Evolutionary conservation across 1,140 invertebrate genomes (phyloP), one percentile per base, ranked within the genome.

Genomic region (Scaptomyza pallida): DNA sequence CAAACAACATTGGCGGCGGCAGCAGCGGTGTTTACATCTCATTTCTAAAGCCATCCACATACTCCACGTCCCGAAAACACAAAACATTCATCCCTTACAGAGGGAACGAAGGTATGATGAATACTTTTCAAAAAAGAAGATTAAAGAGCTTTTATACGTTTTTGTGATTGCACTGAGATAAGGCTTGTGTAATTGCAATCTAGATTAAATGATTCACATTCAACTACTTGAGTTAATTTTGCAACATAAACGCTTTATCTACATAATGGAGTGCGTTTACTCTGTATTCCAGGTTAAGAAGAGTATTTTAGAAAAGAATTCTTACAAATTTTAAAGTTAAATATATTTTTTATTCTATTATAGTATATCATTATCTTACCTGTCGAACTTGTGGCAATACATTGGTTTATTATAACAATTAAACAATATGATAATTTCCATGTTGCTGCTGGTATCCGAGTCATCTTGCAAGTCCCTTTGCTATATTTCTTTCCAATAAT

Each of bases 381-480:
- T 64, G 67, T 56, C 4, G 44, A n/a, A 35, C 12, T 55, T 16
- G 44, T 21, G 19, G 23, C 33, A 48, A 21, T 17, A n/a, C 17
- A 64, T 0, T 56, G 44, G 1, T 15, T 50, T 8, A 44, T 33
- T 10, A 41, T 37, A 44, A 64, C 9, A 13, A 41, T 33, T 8
- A 48, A 41, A 23, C 37, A 48, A 13, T 35, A 19, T 43, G 41
- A 50, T 17, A 12, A 3, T 23, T 23, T 41, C 23, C 59, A 40
- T 13, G 19, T 17, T 12, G 26, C 3, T 21, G 26, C 5, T 10
- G 2, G 12, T 17, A 30, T 33, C 35, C 44, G 23, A 70, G 17
- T 44, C 67, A 70, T 70, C 19, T 56, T 70, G 45, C 30, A 8
- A 26, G 5, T 8, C 15, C 12, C 19, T 30, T 5, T 33, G 21